phyloP scores from a whole-genome alignment of 2,888 invertebrate species.

The Nebria salina region DNA sequence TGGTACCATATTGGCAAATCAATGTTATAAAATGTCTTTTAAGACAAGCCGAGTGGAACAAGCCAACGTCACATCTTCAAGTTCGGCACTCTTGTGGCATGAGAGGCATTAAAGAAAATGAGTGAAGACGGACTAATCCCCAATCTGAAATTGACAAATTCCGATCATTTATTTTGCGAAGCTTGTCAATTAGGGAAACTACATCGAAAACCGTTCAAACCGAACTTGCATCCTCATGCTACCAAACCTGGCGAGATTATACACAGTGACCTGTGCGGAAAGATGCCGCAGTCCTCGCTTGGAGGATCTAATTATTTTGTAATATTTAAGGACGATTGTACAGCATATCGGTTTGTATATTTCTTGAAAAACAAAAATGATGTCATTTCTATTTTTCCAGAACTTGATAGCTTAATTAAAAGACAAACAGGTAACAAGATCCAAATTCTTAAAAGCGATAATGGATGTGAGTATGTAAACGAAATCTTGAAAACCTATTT shows the following conservation, averaged over 20 bases:
- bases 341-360: constrained; percentile 44
- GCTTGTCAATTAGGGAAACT: constrained; percentile 42
- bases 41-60: constrained; percentile 13
- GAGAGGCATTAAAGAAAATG: constrained; percentile 47
- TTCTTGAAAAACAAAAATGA: constrained; percentile 48
- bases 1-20: constrained; percentile 16
- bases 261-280: constrained; percentile 11
- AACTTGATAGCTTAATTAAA: constrained; percentile 38
- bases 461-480: constrained; percentile 50
- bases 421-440: constrained; percentile 46
- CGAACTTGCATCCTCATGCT: not conserved
- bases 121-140: constrained; percentile 42
- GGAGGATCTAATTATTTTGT: constrained; percentile 46
- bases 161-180: constrained; percentile 45
- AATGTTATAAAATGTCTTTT: constrained; percentile 20
- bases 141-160: constrained; percentile 41
- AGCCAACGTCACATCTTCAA: constrained; percentile 14
- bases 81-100: constrained; percentile 43
- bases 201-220: constrained; percentile 37
- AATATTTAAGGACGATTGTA: constrained; percentile 49
- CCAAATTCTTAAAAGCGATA: constrained; percentile 49
- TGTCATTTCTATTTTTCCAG: constrained; percentile 32
- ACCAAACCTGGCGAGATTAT: not conserved
- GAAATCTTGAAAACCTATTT: constrained; percentile 46
- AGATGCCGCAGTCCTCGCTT: constrained; percentile 23